Percentiles rank a stretch among this genome's conserved stretches.
phyloP scores from a whole-genome alignment of 2,888 invertebrate species.

The Ophioninae sp. region DNA sequence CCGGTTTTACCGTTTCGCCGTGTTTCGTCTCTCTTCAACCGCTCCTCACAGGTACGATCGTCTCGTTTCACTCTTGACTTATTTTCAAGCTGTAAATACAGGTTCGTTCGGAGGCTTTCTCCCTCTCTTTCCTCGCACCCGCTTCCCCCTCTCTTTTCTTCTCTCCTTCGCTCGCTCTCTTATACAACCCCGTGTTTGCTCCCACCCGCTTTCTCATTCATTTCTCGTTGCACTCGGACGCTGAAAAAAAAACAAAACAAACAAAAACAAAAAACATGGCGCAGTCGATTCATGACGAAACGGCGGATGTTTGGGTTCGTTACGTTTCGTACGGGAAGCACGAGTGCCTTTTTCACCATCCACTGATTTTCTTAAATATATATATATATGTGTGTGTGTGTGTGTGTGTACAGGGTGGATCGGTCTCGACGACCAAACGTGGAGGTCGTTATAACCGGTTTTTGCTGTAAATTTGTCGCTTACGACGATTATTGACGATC shows the following conservation, averaged over 20 bases:
- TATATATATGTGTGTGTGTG: not conserved
- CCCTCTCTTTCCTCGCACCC: not conserved
- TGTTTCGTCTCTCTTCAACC: slow-evolving; percentile 41
- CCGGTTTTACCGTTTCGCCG: slow-evolving; percentile 64
- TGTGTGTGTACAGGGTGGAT: not conserved
- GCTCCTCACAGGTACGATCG: not conserved
- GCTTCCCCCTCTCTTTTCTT: slow-evolving; percentile 28
- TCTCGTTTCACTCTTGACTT: slow-evolving; percentile 5
- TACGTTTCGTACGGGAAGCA: not conserved
- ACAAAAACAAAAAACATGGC: not conserved
- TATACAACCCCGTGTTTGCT: slow-evolving; percentile 28
- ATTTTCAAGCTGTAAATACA: not conserved
- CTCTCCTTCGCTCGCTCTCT: slow-evolving; percentile 27
- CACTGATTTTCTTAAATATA: not conserved
- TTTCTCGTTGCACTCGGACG: slow-evolving; percentile 30
- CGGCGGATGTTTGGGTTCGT: no score
- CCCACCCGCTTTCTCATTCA: slow-evolving; percentile 51
- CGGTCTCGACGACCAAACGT: not conserved
- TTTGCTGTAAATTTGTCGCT: no score
- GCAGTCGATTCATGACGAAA: not conserved
- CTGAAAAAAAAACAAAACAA: not conserved
- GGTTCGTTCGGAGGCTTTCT: slow-evolving; percentile 10
- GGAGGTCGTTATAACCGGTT: no score
- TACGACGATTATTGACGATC: no score
- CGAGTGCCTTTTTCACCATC: not conserved